Percentiles rank a stretch among this genome's conserved stretches.
Conservation (phyloP, 2,113 vertebrate genomes). For the Trochalopteron elliotii region DNA sequence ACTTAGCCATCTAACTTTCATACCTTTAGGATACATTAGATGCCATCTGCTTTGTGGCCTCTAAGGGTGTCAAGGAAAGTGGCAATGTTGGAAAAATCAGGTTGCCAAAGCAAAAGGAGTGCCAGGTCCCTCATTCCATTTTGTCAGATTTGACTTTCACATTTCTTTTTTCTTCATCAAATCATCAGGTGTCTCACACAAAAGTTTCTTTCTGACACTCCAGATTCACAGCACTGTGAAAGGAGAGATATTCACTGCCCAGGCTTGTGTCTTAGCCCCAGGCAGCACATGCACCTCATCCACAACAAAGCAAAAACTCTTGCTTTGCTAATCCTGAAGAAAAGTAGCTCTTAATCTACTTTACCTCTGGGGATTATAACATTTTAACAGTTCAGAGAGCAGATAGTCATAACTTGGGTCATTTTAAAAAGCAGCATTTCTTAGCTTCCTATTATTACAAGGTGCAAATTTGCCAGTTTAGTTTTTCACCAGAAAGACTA, state of each 20-base stretch:
- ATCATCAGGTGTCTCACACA: background rate
- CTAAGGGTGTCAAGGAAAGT: background rate
- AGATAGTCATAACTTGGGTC: background rate
- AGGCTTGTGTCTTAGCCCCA: background rate
- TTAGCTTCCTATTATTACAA: background rate
- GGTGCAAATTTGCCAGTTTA: background rate
- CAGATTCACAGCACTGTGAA: background rate
- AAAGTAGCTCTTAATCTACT: background rate
- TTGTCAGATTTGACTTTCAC: background rate
- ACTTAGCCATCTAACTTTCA: background rate
- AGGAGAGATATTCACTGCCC: background rate
- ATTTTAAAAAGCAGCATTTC: background rate
- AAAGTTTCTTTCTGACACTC: background rate
- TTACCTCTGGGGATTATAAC: background rate
- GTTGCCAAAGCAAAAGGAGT: background rate
- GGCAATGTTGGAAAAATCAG: background rate
- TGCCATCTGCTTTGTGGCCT: background rate
- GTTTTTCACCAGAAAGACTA: background rate
- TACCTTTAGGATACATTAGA: background rate
- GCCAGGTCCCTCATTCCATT: background rate
- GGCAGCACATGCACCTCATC: background rate
- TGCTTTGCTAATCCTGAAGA: background rate
- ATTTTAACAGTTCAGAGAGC: background rate
- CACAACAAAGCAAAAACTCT: background rate
- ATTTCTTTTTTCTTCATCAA: background rate